Base-by-base conservation (phyloP, 2,888 invertebrate species). In the Ormyrus pomaceus region DNA sequence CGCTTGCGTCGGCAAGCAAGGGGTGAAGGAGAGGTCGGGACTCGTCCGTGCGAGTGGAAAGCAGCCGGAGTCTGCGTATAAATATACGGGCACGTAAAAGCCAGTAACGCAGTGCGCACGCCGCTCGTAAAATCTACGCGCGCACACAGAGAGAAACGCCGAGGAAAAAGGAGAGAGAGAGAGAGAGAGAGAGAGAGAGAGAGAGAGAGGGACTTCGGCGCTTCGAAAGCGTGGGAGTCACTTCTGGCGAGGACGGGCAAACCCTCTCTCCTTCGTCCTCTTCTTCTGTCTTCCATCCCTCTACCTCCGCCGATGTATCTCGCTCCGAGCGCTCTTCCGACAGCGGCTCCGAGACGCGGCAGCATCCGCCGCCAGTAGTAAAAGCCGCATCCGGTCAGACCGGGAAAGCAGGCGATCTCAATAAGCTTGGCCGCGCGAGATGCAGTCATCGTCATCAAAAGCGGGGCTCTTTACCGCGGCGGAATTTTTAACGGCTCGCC, bases 161-260 rank as follows among this genome's bases (percentile, higher is more conserved):
- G 62, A 10, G 11, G 11, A 19, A 9, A 3, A 53, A 6, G 58
- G 19, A 61, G 13, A 59, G 50, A 51, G 48, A 61, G 51, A 59
- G 4, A 50, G 9, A 69, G 46, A 69, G 46, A 56, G 45, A 56
- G 45, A 45, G 11, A 46, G 45, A 45, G 45, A 7, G 61, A 45
- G 34, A 46, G 64, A 19, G 66, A 53, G 66, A 53, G 59, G 7
- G 34, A 34, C 34, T 34, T 34, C 34, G 34, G 19, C 6, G 84
- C 86, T 34, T 88, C 89, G 89, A 19, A 89, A 88, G 89, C 89
- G 90, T 90, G 89, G 89, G 89, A 87, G 89, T 89, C 87, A 89
- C 89, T 46, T 87, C 88, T 88, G 87, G 89, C 88, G 89, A 89
- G 89, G 90, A 89, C 89, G 90, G 89, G 89, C 89, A 88, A 87